Base-by-base conservation (phyloP, 2,113 vertebrate genomes). In the Galemys pyrenaicus region DNA sequence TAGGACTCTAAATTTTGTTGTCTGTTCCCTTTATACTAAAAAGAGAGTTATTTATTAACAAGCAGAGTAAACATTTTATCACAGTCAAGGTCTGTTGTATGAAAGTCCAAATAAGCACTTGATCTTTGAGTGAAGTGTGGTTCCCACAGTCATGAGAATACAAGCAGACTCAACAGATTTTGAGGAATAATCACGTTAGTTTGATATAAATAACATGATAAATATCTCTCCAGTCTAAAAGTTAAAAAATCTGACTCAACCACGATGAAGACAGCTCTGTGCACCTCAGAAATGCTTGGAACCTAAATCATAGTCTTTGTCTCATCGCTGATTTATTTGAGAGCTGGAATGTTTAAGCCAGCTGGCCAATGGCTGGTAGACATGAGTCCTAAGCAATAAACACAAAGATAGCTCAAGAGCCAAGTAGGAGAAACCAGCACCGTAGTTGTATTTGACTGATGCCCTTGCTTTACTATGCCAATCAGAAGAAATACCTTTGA, bases 401-500 rank as follows among this genome's bases (percentile, higher is more conserved):
- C 39, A 35, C 24, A 37, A 88, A 70, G 30, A 15, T 35, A 73
- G 22, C 58, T 75, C 32, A 6, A 91, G 56, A 32, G 56, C 83
- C 75, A 73, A n/a, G 1, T 6, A 51, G 89, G 87, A 71, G 83
- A 91, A 56, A 62, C 26, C 24, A 62, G 35, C 39, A 32, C 49
- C n/a, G 4, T 2, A 20, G 20, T 30, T 16, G 4, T 30, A 9
- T 37, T 64, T 35, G 24, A 11, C 24, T 95, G 91, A 96, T 96
- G 54, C 92, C 87, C 89, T 89, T 86, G 84, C 54, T 96, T 95
- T 97, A 96, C 96, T 60, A 68, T 95, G 96, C 68, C 54, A 96
- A 32, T 86, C 62, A 96, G 89, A 94, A 98, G 80, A 98, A 92
- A 81, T 79, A 20, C 37, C 78, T 97, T 97, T 97, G 93, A 97